These are phyloP conservation scores for Drosophila mayri DNA, from an alignment of 1,140 invertebrate species.

Conservation along the genomic window DNA sequence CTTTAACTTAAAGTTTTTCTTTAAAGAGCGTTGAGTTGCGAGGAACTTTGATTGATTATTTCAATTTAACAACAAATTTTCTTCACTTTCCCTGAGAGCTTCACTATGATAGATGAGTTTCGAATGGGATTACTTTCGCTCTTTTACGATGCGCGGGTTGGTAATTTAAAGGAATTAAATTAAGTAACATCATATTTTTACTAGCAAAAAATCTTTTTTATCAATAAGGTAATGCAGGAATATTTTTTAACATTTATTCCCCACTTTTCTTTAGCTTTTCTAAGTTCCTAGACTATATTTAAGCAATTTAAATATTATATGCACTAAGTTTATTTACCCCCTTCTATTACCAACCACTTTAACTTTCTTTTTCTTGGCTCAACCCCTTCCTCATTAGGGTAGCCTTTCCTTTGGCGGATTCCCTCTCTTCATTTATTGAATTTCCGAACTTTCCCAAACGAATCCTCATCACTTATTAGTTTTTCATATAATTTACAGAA, in stretches of 20 bases:
- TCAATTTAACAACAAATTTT: conserved; percentile 61
- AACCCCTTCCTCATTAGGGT: conserved; percentile 18
- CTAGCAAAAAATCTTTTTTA: no score
- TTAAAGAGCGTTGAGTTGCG: background rate
- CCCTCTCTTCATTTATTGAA: conserved; percentile 38
- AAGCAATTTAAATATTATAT: no score
- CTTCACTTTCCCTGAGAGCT: conserved; percentile 17
- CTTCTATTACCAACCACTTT: background rate
- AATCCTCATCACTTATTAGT: conserved; percentile 72
- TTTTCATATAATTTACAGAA: conserved; percentile 70
- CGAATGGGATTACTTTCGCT: conserved; percentile 36
- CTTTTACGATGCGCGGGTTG: background rate
- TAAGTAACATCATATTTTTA: no score
- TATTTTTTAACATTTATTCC: background rate
- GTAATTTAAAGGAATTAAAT: conserved; percentile 7
- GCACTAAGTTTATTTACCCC: background rate
- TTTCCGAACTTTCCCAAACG: conserved; percentile 59
- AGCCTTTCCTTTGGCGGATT: conserved; percentile 10
- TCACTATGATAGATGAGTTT: conserved; percentile 50
- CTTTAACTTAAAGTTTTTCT: conserved; percentile 3
- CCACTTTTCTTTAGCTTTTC: background rate
- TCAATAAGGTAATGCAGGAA: no score
- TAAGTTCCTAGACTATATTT: background rate
- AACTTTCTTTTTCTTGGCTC: conserved; percentile 8
- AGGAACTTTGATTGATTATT: conserved; percentile 69